Percentiles rank a stretch among this genome's conserved stretches.
phyloP scores from a whole-genome alignment of 1,140 invertebrate genomes.

The Amyelois transitella region DNA sequence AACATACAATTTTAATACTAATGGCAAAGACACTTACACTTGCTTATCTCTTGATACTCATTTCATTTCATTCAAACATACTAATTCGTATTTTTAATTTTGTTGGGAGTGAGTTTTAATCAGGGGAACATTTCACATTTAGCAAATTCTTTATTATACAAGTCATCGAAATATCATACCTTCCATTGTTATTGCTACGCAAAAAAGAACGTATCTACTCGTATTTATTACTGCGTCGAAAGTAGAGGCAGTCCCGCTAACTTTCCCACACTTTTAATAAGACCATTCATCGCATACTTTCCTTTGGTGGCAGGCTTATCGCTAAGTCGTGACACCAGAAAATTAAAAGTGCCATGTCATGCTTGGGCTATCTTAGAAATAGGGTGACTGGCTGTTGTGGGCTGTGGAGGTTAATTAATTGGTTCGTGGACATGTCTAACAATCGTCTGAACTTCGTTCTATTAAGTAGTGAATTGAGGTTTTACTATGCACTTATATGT shows the following conservation, averaged over 20 bases:
- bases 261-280: conserved; percentile 65
- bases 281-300: conserved; percentile 65
- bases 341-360: conserved; percentile 67
- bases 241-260: conserved; percentile 6
- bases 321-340: conserved; percentile 66
- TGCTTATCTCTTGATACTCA: too few relatives aligned
- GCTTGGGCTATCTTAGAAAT: conserved; percentile 58
- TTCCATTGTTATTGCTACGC: too few relatives aligned
- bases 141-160: too few relatives aligned
- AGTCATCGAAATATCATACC: too few relatives aligned
- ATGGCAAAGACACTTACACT: too few relatives aligned
- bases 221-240: too few relatives aligned
- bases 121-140: too few relatives aligned
- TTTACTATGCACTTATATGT: neutral
- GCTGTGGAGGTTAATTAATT: conserved; percentile 56
- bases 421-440: conserved; percentile 12
- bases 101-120: too few relatives aligned
- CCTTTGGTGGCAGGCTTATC: conserved; percentile 55
- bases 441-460: neutral
- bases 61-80: too few relatives aligned
- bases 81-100: too few relatives aligned
- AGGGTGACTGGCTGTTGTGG: conserved; percentile 60
- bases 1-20: too few relatives aligned
- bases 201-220: too few relatives aligned
- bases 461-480: neutral